phyloP scores from a whole-genome alignment of 2,113 vertebrate genomes.

The Cyprinus carpio region DNA sequence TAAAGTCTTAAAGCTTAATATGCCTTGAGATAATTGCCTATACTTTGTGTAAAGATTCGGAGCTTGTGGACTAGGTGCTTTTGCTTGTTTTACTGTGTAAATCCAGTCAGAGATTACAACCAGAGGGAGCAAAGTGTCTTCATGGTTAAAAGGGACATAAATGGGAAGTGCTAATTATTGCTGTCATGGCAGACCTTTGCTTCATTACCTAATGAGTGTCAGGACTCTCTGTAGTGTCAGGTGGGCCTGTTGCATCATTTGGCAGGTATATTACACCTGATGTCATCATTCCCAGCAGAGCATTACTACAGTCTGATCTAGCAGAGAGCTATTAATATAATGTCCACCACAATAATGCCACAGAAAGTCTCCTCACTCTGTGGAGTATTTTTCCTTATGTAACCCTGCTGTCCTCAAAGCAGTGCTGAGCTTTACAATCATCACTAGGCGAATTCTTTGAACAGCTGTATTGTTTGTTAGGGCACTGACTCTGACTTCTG shows the following conservation, averaged over 20 bases:
- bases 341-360: background rate
- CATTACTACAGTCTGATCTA: constrained; percentile 11
- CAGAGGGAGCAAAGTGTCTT: background rate
- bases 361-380: background rate
- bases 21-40: background rate
- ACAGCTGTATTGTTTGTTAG: background rate
- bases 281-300: constrained; percentile 37
- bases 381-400: background rate
- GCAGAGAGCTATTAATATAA: background rate
- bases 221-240: background rate
- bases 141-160: constrained; percentile 9
- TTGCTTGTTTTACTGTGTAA: background rate
- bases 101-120: background rate
- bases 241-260: constrained; percentile 46
- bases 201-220: background rate
- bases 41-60: background rate
- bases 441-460: constrained; percentile 23
- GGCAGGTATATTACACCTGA: constrained; percentile 6
- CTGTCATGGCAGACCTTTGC: constrained; percentile 6
- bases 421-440: background rate
- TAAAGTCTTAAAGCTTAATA: constrained; percentile 3
- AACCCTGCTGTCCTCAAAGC: background rate
- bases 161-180: constrained; percentile 25
- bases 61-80: background rate
- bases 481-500: constrained; percentile 13